phyloP scores from a whole-genome alignment of 1,140 invertebrate genomes.

The Drosophila melanogaster region DNA sequence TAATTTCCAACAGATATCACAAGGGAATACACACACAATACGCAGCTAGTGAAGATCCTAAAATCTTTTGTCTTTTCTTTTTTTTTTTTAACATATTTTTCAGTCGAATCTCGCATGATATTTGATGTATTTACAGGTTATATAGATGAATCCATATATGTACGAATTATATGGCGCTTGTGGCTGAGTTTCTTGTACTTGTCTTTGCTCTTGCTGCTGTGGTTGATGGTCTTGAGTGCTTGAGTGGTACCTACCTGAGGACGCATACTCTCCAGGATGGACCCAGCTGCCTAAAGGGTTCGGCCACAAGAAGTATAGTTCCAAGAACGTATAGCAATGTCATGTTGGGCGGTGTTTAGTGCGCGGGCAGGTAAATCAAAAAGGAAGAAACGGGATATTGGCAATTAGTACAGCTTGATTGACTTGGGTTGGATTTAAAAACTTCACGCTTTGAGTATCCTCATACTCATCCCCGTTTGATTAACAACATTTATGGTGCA shows the following conservation, averaged over 20 bases:
- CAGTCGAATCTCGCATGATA: conserved; percentile 75
- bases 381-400: conserved; percentile 6
- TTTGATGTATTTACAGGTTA: conserved; percentile 84
- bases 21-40: conserved; percentile 30
- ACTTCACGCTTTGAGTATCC: too few relatives aligned
- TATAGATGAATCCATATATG: conserved; percentile 84
- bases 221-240: conserved; percentile 51
- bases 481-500: background rate
- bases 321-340: conserved; percentile 7
- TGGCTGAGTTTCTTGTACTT: conserved; percentile 57
- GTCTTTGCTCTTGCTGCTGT: conserved; percentile 37
- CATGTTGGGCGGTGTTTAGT: background rate
- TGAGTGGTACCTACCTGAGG: conserved; percentile 92
- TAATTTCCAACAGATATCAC: conserved; percentile 68
- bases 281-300: conserved; percentile 94
- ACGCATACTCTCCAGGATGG: conserved; percentile 99
- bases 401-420: conserved; percentile 14
- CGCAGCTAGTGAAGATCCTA: conserved; percentile 27
- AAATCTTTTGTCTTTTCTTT: conserved; percentile 1
- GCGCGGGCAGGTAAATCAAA: conserved; percentile 12
- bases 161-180: conserved; percentile 75
- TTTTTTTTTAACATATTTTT: conserved; percentile 11
- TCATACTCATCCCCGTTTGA: background rate
- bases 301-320: background rate
- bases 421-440: background rate